Base-by-base conservation (phyloP, 1,140 invertebrate species). In the Drosophila kepulauana region DNA sequence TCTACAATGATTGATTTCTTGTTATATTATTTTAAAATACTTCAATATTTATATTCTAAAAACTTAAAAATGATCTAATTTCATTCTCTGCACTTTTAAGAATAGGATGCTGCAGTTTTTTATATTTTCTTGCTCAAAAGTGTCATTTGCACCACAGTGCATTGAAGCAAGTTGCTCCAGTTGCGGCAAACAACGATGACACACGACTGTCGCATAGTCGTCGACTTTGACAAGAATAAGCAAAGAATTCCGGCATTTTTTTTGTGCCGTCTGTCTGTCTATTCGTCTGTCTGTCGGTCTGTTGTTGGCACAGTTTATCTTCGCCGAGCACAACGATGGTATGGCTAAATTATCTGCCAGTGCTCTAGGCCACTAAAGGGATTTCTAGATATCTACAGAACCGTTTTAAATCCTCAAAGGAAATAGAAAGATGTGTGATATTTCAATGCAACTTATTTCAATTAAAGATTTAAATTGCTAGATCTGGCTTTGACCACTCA, bases 271-370 rank as follows among this genome's bases (percentile, higher is more conserved):
- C 13, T 45, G 56, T 41, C 13, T 35, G 48, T 3, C 8, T 49
- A 62, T 30, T 57, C 7, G 51, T 33, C 25, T 52, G 13, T 33
- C 51, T 52, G n/a, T 33, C 51, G 30, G 16, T 41, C 20, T 54
- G 25, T 13, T 78, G 56, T 73, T 82, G 68, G 45, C 61, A 57
- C 49, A 38, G 49, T 71, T 48, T 54, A 70, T 78, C n/a, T 56
- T 10, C 20, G 52, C 16, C 38, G 52, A 20, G 15, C 33, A 38
- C 10, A 33, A 80, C 64, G 66, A 63, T 61, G 68, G 46, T 63
- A 57, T 59, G 61, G 68, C 78, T 62, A 78, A 82, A 81, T 81
- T 70, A 46, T 54, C 73, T 67, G 75, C 64, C 69, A 86, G 75
- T 72, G 82, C 30, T 54, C 65, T 65, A 65, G 75, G 82, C 86